phyloP scores from a whole-genome alignment of 2,888 invertebrate genomes.

The Eilema griseolum region DNA sequence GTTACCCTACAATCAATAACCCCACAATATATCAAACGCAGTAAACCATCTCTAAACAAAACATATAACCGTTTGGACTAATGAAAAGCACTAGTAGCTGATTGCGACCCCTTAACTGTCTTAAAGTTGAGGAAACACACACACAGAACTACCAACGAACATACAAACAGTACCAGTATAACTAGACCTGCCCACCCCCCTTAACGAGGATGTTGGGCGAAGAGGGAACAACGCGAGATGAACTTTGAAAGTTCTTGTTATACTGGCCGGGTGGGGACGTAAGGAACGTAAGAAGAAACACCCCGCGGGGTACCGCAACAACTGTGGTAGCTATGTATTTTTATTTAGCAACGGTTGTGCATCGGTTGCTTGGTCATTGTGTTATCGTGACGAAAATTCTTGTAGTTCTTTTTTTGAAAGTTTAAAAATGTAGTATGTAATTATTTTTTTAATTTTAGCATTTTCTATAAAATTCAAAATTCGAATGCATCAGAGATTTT shows the following conservation, averaged over 20 bases:
- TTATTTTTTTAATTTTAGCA: background rate
- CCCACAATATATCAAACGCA: slow-evolving; percentile 16
- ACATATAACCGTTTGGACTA: slow-evolving; percentile 83
- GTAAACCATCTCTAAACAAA: slow-evolving; percentile 69
- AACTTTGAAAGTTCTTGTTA: slow-evolving; percentile 68
- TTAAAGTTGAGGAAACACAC: slow-evolving; percentile 81
- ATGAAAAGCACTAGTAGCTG: slow-evolving; percentile 82
- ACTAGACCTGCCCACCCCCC: slow-evolving; percentile 55
- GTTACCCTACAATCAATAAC: background rate
- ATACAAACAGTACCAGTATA: slow-evolving; percentile 40
- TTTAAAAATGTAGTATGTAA: background rate
- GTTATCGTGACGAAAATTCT: background rate
- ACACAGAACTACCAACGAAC: slow-evolving; percentile 58
- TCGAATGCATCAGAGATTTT: background rate
- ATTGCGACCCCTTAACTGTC: slow-evolving; percentile 85
- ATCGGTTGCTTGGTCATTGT: slow-evolving; percentile 7
- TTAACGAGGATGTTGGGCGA: slow-evolving; percentile 41
- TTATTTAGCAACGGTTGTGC: slow-evolving; percentile 18
- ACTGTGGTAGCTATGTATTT: slow-evolving; percentile 26
- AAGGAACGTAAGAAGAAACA: slow-evolving; percentile 84
- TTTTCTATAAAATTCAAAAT: background rate
- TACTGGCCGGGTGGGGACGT: slow-evolving; percentile 63
- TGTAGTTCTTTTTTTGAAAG: background rate
- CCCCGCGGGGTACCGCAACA: slow-evolving; percentile 69
- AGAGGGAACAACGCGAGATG: slow-evolving; percentile 56